Evolutionary conservation across 2,888 invertebrate genomes (phyloP).

Genomic region (Caenorhabditis sp.): DNA sequence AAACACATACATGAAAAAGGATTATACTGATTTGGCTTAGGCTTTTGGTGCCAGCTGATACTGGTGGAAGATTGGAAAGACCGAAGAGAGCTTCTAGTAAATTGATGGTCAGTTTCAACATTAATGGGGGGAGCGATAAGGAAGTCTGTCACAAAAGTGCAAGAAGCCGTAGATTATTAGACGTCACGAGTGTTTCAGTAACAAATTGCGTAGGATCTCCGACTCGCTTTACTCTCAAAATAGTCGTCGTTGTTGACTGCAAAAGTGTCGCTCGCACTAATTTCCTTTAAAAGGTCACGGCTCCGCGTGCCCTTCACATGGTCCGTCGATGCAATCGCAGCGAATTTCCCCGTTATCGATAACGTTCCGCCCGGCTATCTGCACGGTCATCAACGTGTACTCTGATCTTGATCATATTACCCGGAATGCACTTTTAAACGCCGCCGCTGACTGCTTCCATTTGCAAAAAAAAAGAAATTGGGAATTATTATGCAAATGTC

Average conservation of each 20-base stretch:
- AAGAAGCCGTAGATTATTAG: not conserved
- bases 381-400: conserved; percentile 1
- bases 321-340: not conserved
- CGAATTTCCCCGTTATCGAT: not conserved
- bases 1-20: not conserved
- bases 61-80: no score
- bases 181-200: no score
- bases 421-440: conserved; percentile 5
- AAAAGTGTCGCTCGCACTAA: not conserved
- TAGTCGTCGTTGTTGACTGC: conserved; percentile 2
- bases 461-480: not conserved
- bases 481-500: not conserved
- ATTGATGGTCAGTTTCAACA: no score
- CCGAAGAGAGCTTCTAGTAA: no score
- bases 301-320: conserved; percentile 14
- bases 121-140: no score
- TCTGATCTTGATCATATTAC: conserved; percentile 5
- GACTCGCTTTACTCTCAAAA: not conserved
- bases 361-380: not conserved
- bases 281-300: conserved; percentile 1
- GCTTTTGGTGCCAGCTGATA: conserved; percentile 7
- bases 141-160: conserved; percentile 9
- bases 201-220: no score
- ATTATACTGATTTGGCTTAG: not conserved
- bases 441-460: not conserved